Conservation (phyloP, 1,140 invertebrate species). For the Thaumetopoea pityocampa region DNA sequence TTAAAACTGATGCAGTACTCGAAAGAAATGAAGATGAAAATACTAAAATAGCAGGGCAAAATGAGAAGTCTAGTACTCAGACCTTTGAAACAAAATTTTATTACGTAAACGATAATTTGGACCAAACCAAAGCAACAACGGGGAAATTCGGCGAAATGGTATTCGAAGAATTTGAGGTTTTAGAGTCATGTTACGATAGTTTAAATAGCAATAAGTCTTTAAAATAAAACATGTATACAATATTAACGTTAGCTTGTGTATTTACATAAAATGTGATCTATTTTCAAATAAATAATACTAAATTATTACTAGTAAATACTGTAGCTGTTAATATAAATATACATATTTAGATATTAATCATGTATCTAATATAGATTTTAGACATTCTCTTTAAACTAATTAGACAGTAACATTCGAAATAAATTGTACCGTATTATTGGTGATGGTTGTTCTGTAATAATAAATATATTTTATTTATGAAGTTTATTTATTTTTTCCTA, state of each 20-base stretch:
- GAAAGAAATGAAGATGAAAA: conserved; percentile 35
- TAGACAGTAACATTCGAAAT: conserved; percentile 33
- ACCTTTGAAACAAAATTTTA: conserved; percentile 72
- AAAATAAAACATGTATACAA: conserved; percentile 40
- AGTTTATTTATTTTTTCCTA: conserved; percentile 30
- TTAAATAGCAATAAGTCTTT: conserved; percentile 75
- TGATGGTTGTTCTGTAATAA: conserved; percentile 63
- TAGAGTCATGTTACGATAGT: conserved; percentile 77
- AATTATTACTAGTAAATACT: conserved; percentile 69
- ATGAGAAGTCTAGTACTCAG: conserved; percentile 48
- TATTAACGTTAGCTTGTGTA: conserved; percentile 41
- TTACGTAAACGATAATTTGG: conserved; percentile 67
- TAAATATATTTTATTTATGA: conserved; percentile 45
- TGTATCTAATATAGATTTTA: conserved; percentile 35
- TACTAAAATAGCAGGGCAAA: conserved; percentile 20
- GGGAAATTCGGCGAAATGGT: conserved; percentile 87
- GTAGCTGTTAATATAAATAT: conserved; percentile 25
- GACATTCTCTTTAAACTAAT: conserved; percentile 19
- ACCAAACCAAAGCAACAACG: conserved; percentile 70
- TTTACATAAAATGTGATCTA: conserved; percentile 62
- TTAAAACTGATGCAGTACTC: conserved; percentile 18
- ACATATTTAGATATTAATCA: conserved; percentile 21
- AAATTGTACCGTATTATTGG: conserved; percentile 50
- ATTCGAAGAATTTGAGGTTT: conserved; percentile 87
- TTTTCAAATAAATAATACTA: conserved; percentile 55